Base-by-base conservation (phyloP, 2,797 vertebrate genomes). In the Gallinago nigripennis region DNA sequence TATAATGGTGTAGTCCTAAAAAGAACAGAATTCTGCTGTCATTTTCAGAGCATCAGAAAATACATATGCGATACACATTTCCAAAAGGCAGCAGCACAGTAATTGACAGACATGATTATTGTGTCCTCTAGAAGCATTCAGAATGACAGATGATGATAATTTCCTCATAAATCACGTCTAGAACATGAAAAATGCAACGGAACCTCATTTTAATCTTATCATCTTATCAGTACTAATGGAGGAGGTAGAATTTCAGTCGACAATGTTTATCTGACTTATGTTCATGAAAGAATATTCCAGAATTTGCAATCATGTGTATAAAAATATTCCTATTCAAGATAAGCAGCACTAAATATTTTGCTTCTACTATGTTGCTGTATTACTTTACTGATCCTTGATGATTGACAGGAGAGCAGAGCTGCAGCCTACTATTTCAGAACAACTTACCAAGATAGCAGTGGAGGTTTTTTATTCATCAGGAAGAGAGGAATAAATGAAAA, bases 81-180 rank as follows among this genome's bases (percentile, higher is more conserved):
- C 70, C 80, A 91, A 88, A 87, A 92, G 35, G 51, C 87, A 92
- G 60, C 53, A 56, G 50, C 35, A 77, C 57, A 81, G 43, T 82
- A 90, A 86, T 56, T 95, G 96, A 84, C 88, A 95, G 86, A 66
- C 56, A 16, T n/a, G 80, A 94, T 96, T 88, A 95, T 33, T 92
- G 60, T 91, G 84, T 91, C 82, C 89, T 93, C 90, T 78, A 82
- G 95, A 91, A 97, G 87, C 51, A 84, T 84, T 84, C 71, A 1
- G 16, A 69, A 28, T 90, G 95, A 93, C 76, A 90, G 77, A 87
- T 43, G 41, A 72, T 46, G 81, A 70, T 84, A 68, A 95, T 95
- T 91, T 78, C 77, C 64, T 91, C 71, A 86, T 86, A 95, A 91
- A 92, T 96, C 86, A 91, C 35, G n/a, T 88, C 75, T 75, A 64